Evolutionary conservation across 53 echinoderm and acorn worm genomes (phyloP).

Genomic region (Paracentrotus lividus): DNA sequence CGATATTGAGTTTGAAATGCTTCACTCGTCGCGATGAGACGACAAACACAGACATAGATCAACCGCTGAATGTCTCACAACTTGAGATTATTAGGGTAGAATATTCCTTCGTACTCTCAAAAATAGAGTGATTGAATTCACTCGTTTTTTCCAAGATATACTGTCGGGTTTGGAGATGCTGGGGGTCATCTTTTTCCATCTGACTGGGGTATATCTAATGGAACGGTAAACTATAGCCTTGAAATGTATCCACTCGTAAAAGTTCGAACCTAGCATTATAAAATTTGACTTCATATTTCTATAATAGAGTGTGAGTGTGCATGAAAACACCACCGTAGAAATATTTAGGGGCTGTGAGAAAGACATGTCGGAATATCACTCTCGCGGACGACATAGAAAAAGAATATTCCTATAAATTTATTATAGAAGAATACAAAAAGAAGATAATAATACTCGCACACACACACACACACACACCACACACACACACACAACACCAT

Average conservation of each 20-base stretch:
- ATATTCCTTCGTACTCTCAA: no score
- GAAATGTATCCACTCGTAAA: neutral
- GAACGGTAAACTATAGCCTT: neutral
- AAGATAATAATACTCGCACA: neutral
- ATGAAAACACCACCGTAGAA: neutral
- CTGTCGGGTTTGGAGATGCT: no score
- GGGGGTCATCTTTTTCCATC: no score
- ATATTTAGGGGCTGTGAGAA: neutral
- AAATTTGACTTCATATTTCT: neutral
- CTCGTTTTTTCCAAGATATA: no score
- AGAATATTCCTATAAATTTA: neutral
- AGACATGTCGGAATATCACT: neutral
- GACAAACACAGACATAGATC: no score
- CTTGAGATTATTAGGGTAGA: no score
- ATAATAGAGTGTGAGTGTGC: constrained; percentile 4
- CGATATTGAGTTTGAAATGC: no score
- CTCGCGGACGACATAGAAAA: neutral
- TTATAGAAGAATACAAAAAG: neutral
- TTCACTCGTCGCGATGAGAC: no score
- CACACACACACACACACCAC: no score
- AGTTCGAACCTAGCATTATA: neutral
- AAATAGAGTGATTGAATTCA: neutral
- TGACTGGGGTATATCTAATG: no score
- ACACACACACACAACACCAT: no score
- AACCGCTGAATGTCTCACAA: no score